phyloP scores from a whole-genome alignment of 2,888 invertebrate species.

The Cenopis cana region DNA sequence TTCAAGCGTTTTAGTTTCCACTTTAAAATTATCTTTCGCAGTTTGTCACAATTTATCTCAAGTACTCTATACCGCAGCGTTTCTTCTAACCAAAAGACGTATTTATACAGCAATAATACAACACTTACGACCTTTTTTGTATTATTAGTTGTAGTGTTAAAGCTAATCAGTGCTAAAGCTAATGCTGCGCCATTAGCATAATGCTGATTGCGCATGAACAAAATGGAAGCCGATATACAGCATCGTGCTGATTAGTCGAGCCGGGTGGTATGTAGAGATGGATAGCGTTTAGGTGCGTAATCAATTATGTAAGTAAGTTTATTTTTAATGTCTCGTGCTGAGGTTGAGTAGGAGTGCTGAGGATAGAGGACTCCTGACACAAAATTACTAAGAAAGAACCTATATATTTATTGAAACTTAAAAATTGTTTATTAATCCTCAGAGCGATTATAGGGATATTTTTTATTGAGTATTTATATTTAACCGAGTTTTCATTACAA shows the following conservation, averaged over 20 bases:
- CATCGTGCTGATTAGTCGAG: constrained; percentile 13
- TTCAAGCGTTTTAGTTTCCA: constrained; percentile 24
- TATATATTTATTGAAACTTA: too few species aligned
- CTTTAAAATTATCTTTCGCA: constrained; percentile 51
- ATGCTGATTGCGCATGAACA: constrained; percentile 46
- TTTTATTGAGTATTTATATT: too few species aligned
- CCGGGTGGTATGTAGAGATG: constrained; percentile 14
- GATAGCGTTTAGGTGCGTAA: constrained; percentile 16
- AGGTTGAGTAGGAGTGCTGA: not conserved
- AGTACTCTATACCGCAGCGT: constrained; percentile 44
- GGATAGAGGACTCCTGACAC: not conserved
- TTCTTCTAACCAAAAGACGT: not conserved
- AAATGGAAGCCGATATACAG: constrained; percentile 44
- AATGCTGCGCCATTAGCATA: constrained; percentile 56
- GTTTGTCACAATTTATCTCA: constrained; percentile 62
- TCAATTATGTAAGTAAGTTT: constrained; percentile 14
- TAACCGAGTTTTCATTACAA: too few species aligned
- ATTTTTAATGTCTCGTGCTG: not conserved
- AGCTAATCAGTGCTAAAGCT: constrained; percentile 58
- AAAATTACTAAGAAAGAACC: too few species aligned
- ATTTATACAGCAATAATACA: not conserved
- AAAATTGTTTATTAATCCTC: too few species aligned
- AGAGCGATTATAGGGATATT: too few species aligned
- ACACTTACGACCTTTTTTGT: constrained; percentile 2
- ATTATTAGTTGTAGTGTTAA: constrained; percentile 31